Evolutionary conservation across 1,140 invertebrate genomes (phyloP), one percentile per base, ranked within the genome.

Genomic region (Drosophila oshimai): DNA sequence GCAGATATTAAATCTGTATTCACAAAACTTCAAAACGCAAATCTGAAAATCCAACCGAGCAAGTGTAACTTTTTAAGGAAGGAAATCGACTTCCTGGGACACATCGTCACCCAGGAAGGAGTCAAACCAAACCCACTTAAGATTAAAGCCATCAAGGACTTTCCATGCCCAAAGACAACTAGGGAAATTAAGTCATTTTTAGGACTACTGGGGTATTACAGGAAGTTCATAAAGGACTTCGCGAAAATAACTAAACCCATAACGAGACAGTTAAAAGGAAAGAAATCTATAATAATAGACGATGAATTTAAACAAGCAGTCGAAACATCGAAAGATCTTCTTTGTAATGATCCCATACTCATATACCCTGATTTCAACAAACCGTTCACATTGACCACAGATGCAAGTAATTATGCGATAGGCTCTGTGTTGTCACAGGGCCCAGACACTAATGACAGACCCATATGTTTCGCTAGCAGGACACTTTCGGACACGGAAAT

Each of bases 261-360:
- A n/a, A n/a, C n/a, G n/a, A n/a, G n/a, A n/a, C n/a, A 53, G n/a
- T 12, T 41, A 20, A 53, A 53, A 15, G 50, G 50, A 28, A 47
- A 33, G 10, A 33, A 53, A 31, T n/a, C n/a, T n/a, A n/a, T n/a
- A n/a, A n/a, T n/a, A n/a, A n/a, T n/a, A n/a, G n/a, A n/a, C n/a
- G n/a, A n/a, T n/a, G n/a, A n/a, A n/a, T n/a, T n/a, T n/a, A n/a
- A n/a, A n/a, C n/a, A n/a, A n/a, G n/a, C n/a, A n/a, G n/a, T n/a
- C n/a, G n/a, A n/a, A n/a, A n/a, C n/a, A n/a, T n/a, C n/a, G n/a
- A n/a, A n/a, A n/a, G n/a, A n/a, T n/a, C n/a, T n/a, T n/a, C n/a
- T n/a, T n/a, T n/a, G n/a, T n/a, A n/a, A n/a, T n/a, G n/a, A n/a
- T n/a, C n/a, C n/a, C n/a, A n/a, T n/a, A n/a, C n/a, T n/a, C n/a